Evolutionary conservation across 2,113 vertebrate genomes (phyloP).

Genomic region (Taurulus bubalis): DNA sequence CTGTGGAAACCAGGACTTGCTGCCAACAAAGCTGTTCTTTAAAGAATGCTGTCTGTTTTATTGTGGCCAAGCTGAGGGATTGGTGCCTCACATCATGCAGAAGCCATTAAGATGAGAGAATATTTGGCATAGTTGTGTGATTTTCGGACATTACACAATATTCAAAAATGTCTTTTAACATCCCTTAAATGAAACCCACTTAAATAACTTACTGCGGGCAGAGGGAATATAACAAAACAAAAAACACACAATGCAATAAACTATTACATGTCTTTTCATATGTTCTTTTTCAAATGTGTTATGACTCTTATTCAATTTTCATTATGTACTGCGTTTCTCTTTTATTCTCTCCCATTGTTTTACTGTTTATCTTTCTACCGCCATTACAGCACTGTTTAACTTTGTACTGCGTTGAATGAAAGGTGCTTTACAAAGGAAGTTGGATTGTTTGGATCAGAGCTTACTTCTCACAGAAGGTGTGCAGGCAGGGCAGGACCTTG

Average conservation of each 20-base stretch:
- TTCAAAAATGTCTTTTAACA: conserved; percentile 13
- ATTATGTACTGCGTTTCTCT: background rate
- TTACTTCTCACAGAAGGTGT: conserved; percentile 97
- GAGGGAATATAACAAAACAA: background rate
- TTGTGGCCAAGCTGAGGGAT: conserved; percentile 19
- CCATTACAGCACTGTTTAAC: background rate
- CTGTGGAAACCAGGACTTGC: conserved; percentile 24
- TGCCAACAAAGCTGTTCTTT: conserved; percentile 32
- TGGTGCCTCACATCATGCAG: conserved; percentile 29
- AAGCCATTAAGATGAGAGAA: conserved; percentile 35
- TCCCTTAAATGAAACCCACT: background rate
- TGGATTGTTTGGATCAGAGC: conserved; percentile 32
- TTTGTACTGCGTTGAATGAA: background rate
- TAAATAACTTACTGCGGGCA: background rate
- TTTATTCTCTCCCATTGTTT: background rate
- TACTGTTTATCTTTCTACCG: background rate
- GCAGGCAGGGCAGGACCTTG: conserved; percentile 90
- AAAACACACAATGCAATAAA: background rate
- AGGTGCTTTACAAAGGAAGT: background rate
- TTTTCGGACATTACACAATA: background rate
- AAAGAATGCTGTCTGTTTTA: conserved; percentile 30
- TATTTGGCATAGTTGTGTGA: background rate
- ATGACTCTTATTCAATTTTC: background rate
- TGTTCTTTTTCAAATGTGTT: background rate
- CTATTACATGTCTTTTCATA: background rate